Conservation (phyloP, 1,140 invertebrate genomes). For the Atopsyche davidsoni region DNA sequence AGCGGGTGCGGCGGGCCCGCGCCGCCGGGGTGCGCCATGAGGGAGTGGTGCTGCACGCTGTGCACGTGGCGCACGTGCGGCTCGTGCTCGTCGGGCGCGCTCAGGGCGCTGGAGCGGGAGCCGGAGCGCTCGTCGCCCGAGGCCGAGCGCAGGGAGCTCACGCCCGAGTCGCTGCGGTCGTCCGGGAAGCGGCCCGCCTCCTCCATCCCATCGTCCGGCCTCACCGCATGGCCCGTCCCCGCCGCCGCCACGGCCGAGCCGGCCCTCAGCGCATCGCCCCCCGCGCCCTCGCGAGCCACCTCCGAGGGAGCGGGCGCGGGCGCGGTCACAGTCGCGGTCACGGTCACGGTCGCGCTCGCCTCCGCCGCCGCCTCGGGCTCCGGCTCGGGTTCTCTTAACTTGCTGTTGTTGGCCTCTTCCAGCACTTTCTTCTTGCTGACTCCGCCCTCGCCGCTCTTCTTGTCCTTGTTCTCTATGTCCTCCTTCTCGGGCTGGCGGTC, state of each 20-base stretch:
- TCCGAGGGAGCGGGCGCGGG: not conserved
- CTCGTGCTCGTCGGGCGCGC: constrained; percentile 48
- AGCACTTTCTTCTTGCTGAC: constrained; percentile 38
- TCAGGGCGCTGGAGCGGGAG: constrained; percentile 57
- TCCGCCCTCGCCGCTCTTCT: no score
- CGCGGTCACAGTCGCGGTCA: not conserved
- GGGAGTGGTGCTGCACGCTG: constrained; percentile 32
- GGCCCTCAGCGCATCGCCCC: not conserved
- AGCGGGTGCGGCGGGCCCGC: constrained; percentile 39
- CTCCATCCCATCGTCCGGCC: constrained; percentile 38
- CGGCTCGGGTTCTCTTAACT: constrained; percentile 35
- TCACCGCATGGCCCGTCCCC: constrained; percentile 35
- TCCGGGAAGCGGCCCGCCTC: constrained; percentile 40
- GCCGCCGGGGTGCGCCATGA: constrained; percentile 33
- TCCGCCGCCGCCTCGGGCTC: not conserved
- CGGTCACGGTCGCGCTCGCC: not conserved
- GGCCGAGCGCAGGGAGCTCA: constrained; percentile 56
- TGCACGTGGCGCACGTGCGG: constrained; percentile 33
- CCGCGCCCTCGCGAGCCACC: constrained; percentile 1
- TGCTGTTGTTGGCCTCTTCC: constrained; percentile 40
- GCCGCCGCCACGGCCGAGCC: constrained; percentile 29
- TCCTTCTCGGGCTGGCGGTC: constrained; percentile 11
- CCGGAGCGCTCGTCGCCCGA: constrained; percentile 68
- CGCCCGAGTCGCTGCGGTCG: constrained; percentile 58
- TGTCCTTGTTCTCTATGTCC: constrained; percentile 22